Conservation (phyloP, 37 sponge, comb jelly and placozoan genomes). For the Beroe ovata region DNA sequence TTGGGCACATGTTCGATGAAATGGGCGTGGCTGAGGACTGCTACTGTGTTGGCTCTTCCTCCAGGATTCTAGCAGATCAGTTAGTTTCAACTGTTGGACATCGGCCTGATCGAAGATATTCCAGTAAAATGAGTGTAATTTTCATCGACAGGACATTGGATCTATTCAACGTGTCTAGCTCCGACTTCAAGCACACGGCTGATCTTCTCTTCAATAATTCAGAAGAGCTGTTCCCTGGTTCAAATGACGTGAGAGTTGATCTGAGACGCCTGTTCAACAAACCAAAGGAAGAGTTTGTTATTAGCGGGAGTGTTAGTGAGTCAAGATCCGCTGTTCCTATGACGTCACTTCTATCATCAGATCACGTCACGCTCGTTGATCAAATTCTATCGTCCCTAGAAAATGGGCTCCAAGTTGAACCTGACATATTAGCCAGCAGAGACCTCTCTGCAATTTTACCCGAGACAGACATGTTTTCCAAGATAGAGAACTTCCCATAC, state of each 20-base stretch:
- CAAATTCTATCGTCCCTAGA: conserved; percentile 28
- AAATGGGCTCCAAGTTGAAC: conserved; percentile 30
- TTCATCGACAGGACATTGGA: conserved; percentile 51
- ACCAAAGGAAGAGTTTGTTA: background rate
- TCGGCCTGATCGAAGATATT: background rate
- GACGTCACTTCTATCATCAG: conserved; percentile 7
- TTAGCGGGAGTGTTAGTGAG: conserved; percentile 3
- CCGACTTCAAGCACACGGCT: background rate
- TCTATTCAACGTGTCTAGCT: conserved; percentile 18
- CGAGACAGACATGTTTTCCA: conserved; percentile 33
- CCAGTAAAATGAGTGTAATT: background rate
- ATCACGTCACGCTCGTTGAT: background rate
- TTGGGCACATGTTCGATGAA: conserved; percentile 32
- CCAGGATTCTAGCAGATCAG: conserved; percentile 50
- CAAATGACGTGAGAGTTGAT: conserved; percentile 45
- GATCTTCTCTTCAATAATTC: conserved; percentile 28
- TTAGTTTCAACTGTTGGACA: conserved; percentile 19
- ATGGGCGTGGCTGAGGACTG: conserved; percentile 58
- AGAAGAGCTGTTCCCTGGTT: conserved; percentile 17
- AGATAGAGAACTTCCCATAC: conserved; percentile 7
- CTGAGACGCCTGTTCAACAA: conserved; percentile 50
- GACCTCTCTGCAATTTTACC: conserved; percentile 40
- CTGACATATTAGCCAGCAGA: conserved; percentile 8
- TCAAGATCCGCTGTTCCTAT: conserved; percentile 46
- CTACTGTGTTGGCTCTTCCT: conserved; percentile 42